phyloP scores from a whole-genome alignment of 2,888 invertebrate species.

The Tromatobia lineatoria region DNA sequence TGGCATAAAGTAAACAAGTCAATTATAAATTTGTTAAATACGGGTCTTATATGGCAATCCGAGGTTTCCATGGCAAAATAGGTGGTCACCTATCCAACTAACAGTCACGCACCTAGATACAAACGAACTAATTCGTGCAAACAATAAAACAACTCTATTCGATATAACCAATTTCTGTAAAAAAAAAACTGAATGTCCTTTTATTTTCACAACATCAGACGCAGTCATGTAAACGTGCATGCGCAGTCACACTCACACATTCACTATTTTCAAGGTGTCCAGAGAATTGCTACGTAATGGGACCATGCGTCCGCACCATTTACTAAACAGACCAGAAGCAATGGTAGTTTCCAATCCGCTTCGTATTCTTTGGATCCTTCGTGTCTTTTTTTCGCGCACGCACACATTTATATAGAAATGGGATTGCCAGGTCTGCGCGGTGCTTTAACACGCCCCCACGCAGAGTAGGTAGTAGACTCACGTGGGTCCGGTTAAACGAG shows the following conservation, averaged over 20 bases:
- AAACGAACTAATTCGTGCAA: too few relatives aligned
- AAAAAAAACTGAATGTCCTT: too few relatives aligned
- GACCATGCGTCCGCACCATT: constrained; percentile 73
- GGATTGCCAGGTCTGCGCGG: constrained; percentile 63
- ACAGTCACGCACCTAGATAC: too few relatives aligned
- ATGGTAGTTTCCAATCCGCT: constrained; percentile 54
- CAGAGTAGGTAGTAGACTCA: constrained; percentile 36
- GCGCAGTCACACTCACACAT: not conserved
- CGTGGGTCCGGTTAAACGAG: constrained; percentile 64
- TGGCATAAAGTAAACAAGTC: too few relatives aligned
- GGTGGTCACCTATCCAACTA: too few relatives aligned
- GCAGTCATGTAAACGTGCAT: not conserved
- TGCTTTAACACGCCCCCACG: constrained; percentile 64
- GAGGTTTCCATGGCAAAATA: too few relatives aligned
- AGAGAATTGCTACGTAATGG: constrained; percentile 76
- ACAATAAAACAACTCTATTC: too few relatives aligned
- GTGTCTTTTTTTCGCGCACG: constrained; percentile 17
- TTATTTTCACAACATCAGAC: too few relatives aligned
- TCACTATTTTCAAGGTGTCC: constrained; percentile 47
- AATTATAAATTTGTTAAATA: too few relatives aligned
- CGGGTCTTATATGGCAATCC: too few relatives aligned
- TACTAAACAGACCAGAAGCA: constrained; percentile 24
- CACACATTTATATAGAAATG: constrained; percentile 32
- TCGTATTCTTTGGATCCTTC: constrained; percentile 30
- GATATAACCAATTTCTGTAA: too few relatives aligned